These are phyloP conservation scores for Trichogramma evanescens DNA, from an alignment of 2,888 invertebrate genomes.

Conservation along the genomic window DNA sequence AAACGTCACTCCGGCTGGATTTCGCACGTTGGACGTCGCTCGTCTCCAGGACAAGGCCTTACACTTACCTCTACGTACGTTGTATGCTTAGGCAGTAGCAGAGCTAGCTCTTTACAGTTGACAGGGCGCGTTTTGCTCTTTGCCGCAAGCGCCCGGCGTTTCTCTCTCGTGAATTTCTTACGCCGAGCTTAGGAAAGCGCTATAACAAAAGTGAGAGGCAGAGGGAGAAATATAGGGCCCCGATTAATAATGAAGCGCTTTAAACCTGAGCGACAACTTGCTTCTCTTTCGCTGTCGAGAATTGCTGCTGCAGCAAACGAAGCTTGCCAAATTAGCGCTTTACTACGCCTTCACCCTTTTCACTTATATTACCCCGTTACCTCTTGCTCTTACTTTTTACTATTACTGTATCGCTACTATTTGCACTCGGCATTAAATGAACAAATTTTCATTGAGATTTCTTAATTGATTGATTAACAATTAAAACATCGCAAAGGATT, in stretches of 20 bases:
- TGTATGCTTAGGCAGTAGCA: not conserved
- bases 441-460: no score
- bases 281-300: no score
- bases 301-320: slow-evolving; percentile 3
- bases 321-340: slow-evolving; percentile 15
- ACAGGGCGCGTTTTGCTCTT: not conserved
- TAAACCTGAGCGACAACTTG: slow-evolving; percentile 15
- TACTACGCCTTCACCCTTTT: no score
- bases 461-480: no score
- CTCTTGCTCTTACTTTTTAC: no score
- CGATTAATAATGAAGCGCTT: slow-evolving; percentile 19
- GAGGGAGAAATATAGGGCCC: not conserved
- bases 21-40: slow-evolving; percentile 7
- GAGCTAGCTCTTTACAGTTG: not conserved
- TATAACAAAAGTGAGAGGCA: slow-evolving; percentile 6
- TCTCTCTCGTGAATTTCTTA: slow-evolving; percentile 17
- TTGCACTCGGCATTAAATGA: no score
- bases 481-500: no score
- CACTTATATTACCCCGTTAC: no score
- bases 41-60: no score
- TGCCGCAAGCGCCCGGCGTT: not conserved
- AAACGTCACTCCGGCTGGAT: slow-evolving; percentile 8
- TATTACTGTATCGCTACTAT: no score
- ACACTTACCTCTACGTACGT: not conserved
- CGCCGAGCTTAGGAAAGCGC: slow-evolving; percentile 4